Base-by-base conservation (phyloP, 1,140 invertebrate genomes). In the Onthophagus taurus region DNA sequence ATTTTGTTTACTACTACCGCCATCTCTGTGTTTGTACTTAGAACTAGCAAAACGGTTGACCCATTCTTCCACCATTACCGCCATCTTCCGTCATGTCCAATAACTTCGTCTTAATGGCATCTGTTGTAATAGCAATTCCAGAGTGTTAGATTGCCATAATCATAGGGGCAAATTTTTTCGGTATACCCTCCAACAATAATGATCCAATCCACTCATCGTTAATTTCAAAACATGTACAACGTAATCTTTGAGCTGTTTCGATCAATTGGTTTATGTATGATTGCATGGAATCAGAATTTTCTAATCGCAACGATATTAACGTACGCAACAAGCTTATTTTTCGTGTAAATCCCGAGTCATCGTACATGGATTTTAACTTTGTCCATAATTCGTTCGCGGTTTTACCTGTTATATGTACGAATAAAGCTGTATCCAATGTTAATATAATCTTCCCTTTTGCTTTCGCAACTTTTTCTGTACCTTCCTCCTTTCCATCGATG, bases 91-190 rank as follows among this genome's bases (percentile, higher is more conserved):
- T 21, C 9, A 17, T 45, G 14, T 45, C 43, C n/a, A 50, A 11
- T 4, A 48, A 31, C 19, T 48, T 51, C 8, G 35, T 39, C 39
- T 53, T 53, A 18, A 53, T 48, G 11, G 48, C 17, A 44, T 52
- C 51, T 5, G 29, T 23, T 8, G 48, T 51, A 1, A 52, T 52
- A 2, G 19, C 11, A 13, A 55, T 46, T 14, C 54, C 57, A 0
- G 53, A 56, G 47, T 53, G 47, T 45, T 59, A 59, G 6, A 63
- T 51, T 1, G 56, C 60, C 59, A 64, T 63, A 3, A 63, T 59
- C 59, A 65, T 65, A 1, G 63, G 61, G 24, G 30, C 19, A 49
- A 39, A 45, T 13, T 30, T 38, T 29, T 60, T 53, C 2, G 58
- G 38, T 35, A 63, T 55, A 31, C 59, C 59, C 0, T 56, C 56